Conservation (phyloP, 2,113 vertebrate genomes). For the Mesocricetus auratus region DNA sequence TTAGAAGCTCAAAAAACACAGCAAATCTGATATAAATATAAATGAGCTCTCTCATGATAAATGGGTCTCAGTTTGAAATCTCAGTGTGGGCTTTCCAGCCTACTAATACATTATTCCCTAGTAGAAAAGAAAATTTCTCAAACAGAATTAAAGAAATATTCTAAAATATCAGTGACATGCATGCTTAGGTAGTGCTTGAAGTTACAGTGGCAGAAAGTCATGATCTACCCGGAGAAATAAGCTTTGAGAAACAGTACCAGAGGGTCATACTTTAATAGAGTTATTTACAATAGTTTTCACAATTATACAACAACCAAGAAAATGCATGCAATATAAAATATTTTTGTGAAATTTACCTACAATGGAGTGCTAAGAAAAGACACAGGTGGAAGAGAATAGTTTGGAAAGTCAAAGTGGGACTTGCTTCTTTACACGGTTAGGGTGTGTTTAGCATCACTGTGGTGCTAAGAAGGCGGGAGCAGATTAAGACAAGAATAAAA, state of each 20-base stretch:
- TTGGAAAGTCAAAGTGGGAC: neutral
- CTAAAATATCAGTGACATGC: neutral
- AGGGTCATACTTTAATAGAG: neutral
- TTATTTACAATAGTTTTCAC: neutral
- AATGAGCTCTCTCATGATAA: neutral
- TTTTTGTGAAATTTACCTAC: neutral
- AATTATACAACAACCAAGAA: neutral
- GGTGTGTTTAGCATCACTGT: neutral
- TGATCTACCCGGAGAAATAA: neutral
- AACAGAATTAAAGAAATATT: neutral
- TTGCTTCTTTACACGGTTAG: neutral
- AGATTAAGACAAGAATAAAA: neutral
- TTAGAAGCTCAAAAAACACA: neutral
- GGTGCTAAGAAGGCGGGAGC: neutral
- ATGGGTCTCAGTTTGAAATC: neutral
- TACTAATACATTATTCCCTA: neutral
- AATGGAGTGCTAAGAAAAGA: neutral
- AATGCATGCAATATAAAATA: neutral
- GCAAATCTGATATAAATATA: neutral
- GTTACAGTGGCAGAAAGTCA: neutral
- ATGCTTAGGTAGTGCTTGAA: neutral
- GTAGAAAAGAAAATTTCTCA: slow-evolving; percentile 1
- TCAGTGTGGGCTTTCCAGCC: neutral
- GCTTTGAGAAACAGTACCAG: neutral
- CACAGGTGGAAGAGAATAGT: neutral